Conservation (phyloP, 2,113 vertebrate species). For the Cebus imitator region DNA sequence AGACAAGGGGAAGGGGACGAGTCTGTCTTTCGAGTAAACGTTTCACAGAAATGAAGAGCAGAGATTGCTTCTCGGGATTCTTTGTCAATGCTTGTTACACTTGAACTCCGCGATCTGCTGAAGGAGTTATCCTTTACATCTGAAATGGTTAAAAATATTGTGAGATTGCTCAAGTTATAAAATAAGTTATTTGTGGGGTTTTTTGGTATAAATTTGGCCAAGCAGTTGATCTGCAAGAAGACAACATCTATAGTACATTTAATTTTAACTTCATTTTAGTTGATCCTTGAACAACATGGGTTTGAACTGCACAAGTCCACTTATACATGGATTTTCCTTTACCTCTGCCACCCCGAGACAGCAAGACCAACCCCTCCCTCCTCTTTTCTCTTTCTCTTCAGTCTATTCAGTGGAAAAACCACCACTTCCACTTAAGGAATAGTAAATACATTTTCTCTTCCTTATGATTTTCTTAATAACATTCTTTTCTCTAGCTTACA, state of each 20-base stretch:
- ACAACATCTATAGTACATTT: not conserved
- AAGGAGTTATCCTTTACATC: conserved; percentile 98
- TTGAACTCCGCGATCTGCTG: conserved; percentile 98
- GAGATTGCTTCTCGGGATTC: conserved; percentile 95
- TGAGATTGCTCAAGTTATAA: not conserved
- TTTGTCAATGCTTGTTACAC: conserved; percentile 98
- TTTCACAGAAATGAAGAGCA: conserved; percentile 95
- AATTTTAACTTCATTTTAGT: not conserved
- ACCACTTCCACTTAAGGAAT: not conserved
- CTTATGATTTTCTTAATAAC: not conserved
- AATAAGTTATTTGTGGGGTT: not conserved
- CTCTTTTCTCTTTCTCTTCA: not conserved
- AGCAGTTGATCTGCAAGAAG: conserved; percentile 24
- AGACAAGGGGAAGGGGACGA: conserved; percentile 90
- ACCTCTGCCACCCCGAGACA: not conserved
- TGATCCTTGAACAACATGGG: not conserved
- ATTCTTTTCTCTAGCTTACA: not conserved
- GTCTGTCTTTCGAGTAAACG: conserved; percentile 93
- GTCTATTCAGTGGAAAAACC: not conserved
- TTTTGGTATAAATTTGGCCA: not conserved
- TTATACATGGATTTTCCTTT: not conserved
- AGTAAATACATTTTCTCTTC: not conserved
- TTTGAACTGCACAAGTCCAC: not conserved
- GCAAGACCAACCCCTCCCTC: not conserved
- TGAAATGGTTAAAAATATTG: conserved; percentile 83